Evolutionary conservation across 2,113 vertebrate species (phyloP).

Genomic region (Tyto alba): DNA sequence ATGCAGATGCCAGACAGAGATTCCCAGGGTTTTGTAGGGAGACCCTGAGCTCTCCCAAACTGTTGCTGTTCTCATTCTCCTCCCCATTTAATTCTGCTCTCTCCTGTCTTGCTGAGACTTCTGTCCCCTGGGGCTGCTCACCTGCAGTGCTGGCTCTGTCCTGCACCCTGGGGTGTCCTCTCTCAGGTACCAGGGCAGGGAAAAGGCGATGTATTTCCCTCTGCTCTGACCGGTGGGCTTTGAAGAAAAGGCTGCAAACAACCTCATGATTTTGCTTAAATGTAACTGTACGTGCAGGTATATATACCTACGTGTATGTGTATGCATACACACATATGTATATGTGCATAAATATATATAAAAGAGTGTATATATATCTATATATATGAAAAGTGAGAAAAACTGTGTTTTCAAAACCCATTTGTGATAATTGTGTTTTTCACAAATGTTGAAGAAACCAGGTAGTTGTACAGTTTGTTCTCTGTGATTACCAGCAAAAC

Average conservation of each 20-base stretch:
- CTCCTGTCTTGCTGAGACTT: not conserved
- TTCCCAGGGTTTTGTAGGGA: not conserved
- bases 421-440: not conserved
- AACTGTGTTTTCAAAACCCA: not conserved
- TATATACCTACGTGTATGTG: accelerated
- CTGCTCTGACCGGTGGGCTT: not conserved
- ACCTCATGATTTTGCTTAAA: not conserved
- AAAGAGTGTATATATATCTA: too few species aligned
- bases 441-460: not conserved
- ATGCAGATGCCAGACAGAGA: not conserved
- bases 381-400: not conserved
- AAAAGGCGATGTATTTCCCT: not conserved
- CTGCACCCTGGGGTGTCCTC: not conserved
- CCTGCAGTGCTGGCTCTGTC: not conserved
- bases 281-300: not conserved
- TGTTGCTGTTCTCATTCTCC: not conserved
- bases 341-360: too few species aligned
- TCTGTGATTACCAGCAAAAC: not conserved
- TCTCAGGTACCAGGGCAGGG: not conserved
- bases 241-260: not conserved
- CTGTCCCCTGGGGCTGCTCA: not conserved
- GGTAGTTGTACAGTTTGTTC: not conserved
- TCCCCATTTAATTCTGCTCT: not conserved
- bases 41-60: not conserved
- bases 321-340: not conserved